These are phyloP conservation scores for Ornithoptera priamus DNA, from an alignment of 2,888 invertebrate genomes.

Conservation along the genomic window DNA sequence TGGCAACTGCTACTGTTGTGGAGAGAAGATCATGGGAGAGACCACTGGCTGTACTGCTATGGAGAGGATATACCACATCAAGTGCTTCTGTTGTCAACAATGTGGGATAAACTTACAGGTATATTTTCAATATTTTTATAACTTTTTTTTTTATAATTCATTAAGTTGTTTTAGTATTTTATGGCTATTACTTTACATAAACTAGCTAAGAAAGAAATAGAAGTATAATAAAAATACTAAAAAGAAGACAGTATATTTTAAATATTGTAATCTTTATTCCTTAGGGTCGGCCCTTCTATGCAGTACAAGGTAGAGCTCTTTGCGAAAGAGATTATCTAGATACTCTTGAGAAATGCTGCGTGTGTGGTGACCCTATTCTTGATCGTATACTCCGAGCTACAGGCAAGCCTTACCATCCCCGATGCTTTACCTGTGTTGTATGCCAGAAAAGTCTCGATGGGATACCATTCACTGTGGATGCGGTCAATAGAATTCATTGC, in stretches of 20 bases:
- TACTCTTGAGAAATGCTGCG: conserved; percentile 98
- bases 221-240: too few relatives aligned
- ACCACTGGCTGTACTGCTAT: conserved; percentile 98
- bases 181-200: too few relatives aligned
- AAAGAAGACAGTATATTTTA: neutral
- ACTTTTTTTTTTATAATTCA: too few relatives aligned
- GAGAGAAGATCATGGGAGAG: conserved; percentile 95
- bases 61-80: conserved; percentile 97
- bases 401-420: conserved; percentile 98
- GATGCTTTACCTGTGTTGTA: conserved; percentile 97
- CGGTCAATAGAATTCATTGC: conserved; percentile 98
- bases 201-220: too few relatives aligned
- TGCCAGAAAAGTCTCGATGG: conserved; percentile 98
- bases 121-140: too few relatives aligned
- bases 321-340: conserved; percentile 98
- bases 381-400: conserved; percentile 97
- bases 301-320: conserved; percentile 95
- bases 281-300: conserved; percentile 81
- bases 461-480: conserved; percentile 99
- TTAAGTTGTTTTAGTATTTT: too few relatives aligned
- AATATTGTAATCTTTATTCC: conserved; percentile 7
- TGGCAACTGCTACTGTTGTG: conserved; percentile 96
- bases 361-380: conserved; percentile 95
- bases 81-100: conserved; percentile 96
- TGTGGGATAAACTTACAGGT: conserved; percentile 92